These are phyloP conservation scores for Myanophis thanlyinensis DNA, from an alignment of 2,113 vertebrate species.

Conservation along the genomic window DNA sequence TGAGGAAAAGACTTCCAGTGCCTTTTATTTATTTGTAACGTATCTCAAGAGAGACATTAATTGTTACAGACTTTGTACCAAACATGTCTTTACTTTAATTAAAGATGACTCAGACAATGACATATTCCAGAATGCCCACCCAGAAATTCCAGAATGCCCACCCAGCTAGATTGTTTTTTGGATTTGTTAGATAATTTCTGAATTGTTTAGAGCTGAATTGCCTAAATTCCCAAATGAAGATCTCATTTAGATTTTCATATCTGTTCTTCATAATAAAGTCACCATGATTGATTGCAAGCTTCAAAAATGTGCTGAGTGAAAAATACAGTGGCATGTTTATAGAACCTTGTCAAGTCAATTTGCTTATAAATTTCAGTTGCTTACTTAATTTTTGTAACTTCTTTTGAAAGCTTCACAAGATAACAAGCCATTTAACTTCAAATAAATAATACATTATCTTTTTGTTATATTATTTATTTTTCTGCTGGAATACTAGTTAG, in stretches of 20 bases:
- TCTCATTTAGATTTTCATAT: neutral
- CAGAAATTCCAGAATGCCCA: neutral
- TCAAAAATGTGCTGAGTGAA: constrained; percentile 28
- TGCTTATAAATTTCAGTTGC: neutral
- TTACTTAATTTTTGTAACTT: constrained; percentile 26
- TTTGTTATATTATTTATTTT: constrained; percentile 22
- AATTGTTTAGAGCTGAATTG: neutral
- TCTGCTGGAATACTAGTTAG: constrained; percentile 19
- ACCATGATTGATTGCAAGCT: constrained; percentile 33
- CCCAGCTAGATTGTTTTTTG: neutral
- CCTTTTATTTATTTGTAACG: neutral
- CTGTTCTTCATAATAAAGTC: neutral
- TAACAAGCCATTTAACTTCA: constrained; percentile 11
- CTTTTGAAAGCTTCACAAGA: neutral
- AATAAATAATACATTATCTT: constrained; percentile 7
- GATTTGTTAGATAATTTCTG: neutral
- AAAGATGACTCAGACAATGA: neutral
- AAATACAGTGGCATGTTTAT: constrained; percentile 16
- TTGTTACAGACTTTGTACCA: neutral
- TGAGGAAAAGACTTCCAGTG: neutral
- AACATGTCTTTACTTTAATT: neutral
- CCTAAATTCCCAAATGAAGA: neutral
- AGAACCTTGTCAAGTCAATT: constrained; percentile 3
- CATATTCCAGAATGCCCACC: neutral
- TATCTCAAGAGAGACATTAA: neutral